Percentiles rank a stretch among this genome's conserved stretches.
These are phyloP conservation scores for Falco punctatus DNA, from an alignment of 2,113 vertebrate genomes.

Conservation along the genomic window DNA sequence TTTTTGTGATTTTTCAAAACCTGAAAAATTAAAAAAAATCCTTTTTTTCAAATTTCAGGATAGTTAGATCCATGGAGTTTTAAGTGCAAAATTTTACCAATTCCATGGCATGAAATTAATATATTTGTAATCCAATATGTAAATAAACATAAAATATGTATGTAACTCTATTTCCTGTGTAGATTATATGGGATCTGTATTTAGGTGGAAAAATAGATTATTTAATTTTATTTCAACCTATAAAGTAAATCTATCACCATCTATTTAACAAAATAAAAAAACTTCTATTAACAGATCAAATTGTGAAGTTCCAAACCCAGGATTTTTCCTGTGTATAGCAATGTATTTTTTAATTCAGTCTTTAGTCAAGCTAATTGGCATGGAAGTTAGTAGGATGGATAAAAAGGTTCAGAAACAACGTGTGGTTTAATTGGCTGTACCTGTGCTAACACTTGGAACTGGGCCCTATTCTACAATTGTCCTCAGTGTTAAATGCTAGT, in stretches of 20 bases:
- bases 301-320: fast-evolving
- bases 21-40: background rate
- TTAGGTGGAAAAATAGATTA: background rate
- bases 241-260: background rate
- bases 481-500: background rate
- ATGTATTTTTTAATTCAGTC: background rate
- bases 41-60: background rate
- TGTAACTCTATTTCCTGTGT: background rate
- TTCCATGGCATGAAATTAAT: background rate
- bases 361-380: background rate
- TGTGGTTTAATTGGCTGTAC: background rate
- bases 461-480: background rate
- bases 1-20: background rate
- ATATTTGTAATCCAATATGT: background rate
- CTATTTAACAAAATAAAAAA: background rate
- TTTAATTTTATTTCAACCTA: background rate
- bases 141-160: background rate
- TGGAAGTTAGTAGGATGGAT: background rate
- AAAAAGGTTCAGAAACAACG: background rate
- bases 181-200: background rate
- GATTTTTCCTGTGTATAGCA: background rate
- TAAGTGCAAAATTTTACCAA: background rate
- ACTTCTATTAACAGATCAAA: background rate
- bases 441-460: background rate
- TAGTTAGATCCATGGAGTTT: background rate